phyloP scores from a whole-genome alignment of 1,140 invertebrate genomes.

The Globodera ellingtonae region DNA sequence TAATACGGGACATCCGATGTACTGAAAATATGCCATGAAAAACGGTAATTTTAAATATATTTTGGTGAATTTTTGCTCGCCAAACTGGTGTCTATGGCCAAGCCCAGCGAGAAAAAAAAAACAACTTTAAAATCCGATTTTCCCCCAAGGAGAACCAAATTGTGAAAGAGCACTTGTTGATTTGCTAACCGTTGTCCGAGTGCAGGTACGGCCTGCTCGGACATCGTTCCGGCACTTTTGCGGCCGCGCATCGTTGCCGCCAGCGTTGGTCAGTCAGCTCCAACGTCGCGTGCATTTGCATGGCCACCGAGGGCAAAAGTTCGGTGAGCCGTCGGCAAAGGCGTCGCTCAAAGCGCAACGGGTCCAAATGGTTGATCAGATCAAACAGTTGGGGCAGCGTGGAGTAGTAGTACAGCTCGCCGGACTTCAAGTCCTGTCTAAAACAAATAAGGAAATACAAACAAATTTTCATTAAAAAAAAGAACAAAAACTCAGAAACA shows the following conservation, averaged over 20 bases:
- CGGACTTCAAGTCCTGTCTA: conserved; percentile 37
- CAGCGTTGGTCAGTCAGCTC: conserved; percentile 47
- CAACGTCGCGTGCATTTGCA: conserved; percentile 47
- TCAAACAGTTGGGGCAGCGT: conserved; percentile 51
- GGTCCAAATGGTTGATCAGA: conserved; percentile 39
- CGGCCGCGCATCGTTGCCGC: background rate
- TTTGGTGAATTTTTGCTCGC: too few species aligned
- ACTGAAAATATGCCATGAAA: conserved; percentile 14
- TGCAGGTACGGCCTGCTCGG: background rate
- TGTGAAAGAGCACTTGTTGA: background rate
- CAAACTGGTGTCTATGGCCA: too few species aligned
- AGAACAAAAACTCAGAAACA: background rate
- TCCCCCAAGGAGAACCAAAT: background rate
- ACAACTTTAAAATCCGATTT: background rate
- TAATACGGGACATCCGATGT: conserved; percentile 33
- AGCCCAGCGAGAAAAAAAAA: too few species aligned
- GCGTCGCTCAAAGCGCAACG: conserved; percentile 33
- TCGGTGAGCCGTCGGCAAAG: conserved; percentile 34
- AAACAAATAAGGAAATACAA: background rate
- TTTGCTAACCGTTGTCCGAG: background rate
- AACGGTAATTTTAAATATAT: too few species aligned
- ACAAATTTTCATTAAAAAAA: background rate
- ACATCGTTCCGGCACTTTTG: background rate
- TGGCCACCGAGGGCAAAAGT: conserved; percentile 38
- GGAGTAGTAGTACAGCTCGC: conserved; percentile 52